Percentiles rank a stretch among this genome's conserved stretches.
Evolutionary conservation across 2,888 invertebrate species (phyloP).

Genomic region (Eupithecia tripunctaria): DNA sequence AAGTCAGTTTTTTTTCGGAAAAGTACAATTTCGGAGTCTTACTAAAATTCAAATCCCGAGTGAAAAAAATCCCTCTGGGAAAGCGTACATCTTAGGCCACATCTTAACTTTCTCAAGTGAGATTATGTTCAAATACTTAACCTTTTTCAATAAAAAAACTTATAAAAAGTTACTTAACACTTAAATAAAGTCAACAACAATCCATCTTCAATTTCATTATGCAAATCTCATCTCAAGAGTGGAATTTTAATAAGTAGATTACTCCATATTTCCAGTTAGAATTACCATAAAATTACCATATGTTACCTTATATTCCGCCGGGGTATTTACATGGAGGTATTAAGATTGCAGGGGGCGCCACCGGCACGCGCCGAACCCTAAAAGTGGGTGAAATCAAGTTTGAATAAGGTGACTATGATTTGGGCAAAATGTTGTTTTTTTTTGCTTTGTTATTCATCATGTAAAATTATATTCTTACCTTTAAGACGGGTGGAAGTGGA

Average conservation of each 20-base stretch:
- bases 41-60: no score
- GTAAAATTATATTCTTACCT: neutral
- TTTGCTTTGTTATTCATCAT: neutral
- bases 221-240: slow-evolving; percentile 41
- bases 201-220: slow-evolving; percentile 37
- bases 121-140: no score
- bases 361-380: slow-evolving; percentile 42
- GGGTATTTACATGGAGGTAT: slow-evolving; percentile 46
- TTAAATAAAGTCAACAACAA: neutral
- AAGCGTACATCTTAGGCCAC: no score
- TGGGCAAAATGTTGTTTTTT: neutral
- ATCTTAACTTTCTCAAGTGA: no score
- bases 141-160: no score
- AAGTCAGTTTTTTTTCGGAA: no score
- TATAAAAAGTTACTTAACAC: slow-evolving; percentile 9
- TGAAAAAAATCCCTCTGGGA: no score
- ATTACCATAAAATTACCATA: slow-evolving; percentile 49
- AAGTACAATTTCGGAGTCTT: no score
- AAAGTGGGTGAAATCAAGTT: slow-evolving; percentile 40
- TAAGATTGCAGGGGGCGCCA: slow-evolving; percentile 43
- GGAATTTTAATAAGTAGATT: slow-evolving; percentile 46
- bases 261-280: slow-evolving; percentile 40
- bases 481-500: no score
- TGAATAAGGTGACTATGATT: slow-evolving; percentile 24
- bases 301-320: slow-evolving; percentile 26